Evolutionary conservation across 2,888 invertebrate genomes (phyloP), one percentile per base, ranked within the genome.

Genomic region (Theodoxus fluviatilis): DNA sequence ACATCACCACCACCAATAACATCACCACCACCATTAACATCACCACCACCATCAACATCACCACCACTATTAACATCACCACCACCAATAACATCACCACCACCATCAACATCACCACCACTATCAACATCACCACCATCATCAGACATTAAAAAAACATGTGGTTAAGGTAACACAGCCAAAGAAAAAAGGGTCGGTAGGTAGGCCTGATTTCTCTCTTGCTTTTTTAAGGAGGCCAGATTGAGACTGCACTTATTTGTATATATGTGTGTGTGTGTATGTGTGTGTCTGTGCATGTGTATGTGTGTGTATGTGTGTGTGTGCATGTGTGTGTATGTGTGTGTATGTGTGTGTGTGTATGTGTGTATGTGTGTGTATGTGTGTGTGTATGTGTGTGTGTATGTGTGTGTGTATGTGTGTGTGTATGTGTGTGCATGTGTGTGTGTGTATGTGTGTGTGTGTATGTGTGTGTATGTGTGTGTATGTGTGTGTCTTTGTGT

Each of bases 201-300:
- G n/a, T n/a, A n/a, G n/a, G n/a, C n/a, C n/a, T n/a, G n/a, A n/a
- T n/a, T n/a, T n/a, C n/a, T n/a, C n/a, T n/a, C n/a, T n/a, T n/a
- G n/a, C n/a, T n/a, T n/a, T n/a, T n/a, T n/a, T n/a, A n/a, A n/a
- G n/a, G n/a, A 18, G 6, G 28, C 31, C 31, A 31, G 59, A 31
- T 28, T 59, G 59, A 31, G 59, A 31, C 31, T 59, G 59, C 31
- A 33, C 31, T 28, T 59, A 33, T 59, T 28, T 59, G 59, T 59
- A 33, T 59, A 33, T 59, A 33, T 59, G 59, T 59, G 15, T 59
- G 59, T 28, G 59, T 59, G 59, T 59, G 59, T 59, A 33, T 59
- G 59, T 59, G 28, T 6, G 12, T 12, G 18, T 22, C 15, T 55
- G 55, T 55, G 55, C 22, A 22, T 55, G 55, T 55, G 55, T 59